phyloP scores from a whole-genome alignment of 1,140 invertebrate species.

The Lepidostoma basale region DNA sequence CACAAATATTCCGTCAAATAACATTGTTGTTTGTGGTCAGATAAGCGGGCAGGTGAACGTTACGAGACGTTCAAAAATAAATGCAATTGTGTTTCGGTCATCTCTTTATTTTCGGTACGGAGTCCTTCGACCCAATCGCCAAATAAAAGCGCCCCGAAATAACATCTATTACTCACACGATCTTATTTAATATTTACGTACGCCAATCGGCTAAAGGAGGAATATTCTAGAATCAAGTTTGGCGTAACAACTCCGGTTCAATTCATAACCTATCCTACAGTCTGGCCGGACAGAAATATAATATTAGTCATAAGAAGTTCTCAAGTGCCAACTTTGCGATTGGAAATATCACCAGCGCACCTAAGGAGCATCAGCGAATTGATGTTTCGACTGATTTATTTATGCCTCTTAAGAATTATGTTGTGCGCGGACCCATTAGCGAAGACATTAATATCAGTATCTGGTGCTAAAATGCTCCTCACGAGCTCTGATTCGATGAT shows the following conservation, averaged over 20 bases:
- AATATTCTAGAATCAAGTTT: slow-evolving; percentile 4
- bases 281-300: slow-evolving; percentile 28
- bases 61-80: too few species aligned
- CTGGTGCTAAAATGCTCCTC: too few species aligned
- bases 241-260: slow-evolving; percentile 5
- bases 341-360: not conserved
- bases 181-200: slow-evolving; percentile 2
- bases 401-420: not conserved
- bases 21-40: too few species aligned
- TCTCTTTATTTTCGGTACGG: not conserved
- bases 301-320: slow-evolving; percentile 28
- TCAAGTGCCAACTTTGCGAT: slow-evolving; percentile 9
- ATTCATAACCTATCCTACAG: slow-evolving; percentile 43
- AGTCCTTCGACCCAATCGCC: slow-evolving; percentile 2
- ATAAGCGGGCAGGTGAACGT: too few species aligned
- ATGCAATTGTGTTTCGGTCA: too few species aligned
- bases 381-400: slow-evolving; percentile 9
- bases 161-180: not conserved
- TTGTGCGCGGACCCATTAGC: not conserved
- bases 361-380: slow-evolving; percentile 7
- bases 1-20: too few species aligned
- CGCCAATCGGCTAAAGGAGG: not conserved
- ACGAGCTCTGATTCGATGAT: too few species aligned
- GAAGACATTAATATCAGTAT: not conserved
- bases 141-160: not conserved